These are phyloP conservation scores for Chromobotia macracanthus DNA, from an alignment of 2,797 vertebrate genomes.

Conservation along the genomic window DNA sequence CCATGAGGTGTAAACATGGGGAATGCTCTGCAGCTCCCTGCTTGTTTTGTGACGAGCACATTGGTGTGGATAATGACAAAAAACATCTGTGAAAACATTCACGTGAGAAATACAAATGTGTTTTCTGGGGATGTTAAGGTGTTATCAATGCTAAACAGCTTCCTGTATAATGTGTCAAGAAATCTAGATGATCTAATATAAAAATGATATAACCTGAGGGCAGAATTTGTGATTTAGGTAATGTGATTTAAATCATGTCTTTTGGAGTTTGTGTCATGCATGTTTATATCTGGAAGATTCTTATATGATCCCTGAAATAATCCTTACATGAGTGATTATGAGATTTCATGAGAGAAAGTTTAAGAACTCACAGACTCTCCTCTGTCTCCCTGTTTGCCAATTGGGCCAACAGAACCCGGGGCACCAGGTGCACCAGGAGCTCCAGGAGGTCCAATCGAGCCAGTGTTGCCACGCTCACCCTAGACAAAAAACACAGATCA, in stretches of 20 bases:
- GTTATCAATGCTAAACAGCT: too few relatives aligned
- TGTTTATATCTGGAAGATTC: neutral
- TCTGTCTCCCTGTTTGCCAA: constrained; percentile 96
- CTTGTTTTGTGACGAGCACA: neutral
- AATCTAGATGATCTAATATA: too few relatives aligned
- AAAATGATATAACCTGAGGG: neutral
- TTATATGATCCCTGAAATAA: neutral
- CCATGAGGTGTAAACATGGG: neutral
- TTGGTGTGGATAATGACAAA: too few relatives aligned
- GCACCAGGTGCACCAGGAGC: constrained; percentile 88
- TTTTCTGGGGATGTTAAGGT: too few relatives aligned
- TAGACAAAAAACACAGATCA: constrained; percentile 59
- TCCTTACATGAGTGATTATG: neutral
- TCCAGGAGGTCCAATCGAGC: constrained; percentile 86
- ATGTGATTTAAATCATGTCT: neutral
- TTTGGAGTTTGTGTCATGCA: too few relatives aligned
- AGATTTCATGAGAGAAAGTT: neutral
- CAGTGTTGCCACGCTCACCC: constrained; percentile 96
- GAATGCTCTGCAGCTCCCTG: neutral
- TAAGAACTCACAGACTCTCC: constrained; percentile 87
- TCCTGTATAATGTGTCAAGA: too few relatives aligned
- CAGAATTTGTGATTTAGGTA: too few relatives aligned
- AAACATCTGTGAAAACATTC: too few relatives aligned
- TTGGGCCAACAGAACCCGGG: constrained; percentile 89
- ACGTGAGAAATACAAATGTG: too few relatives aligned